phyloP scores from a whole-genome alignment of 2,797 vertebrate genomes.

The Taeniopygia guttata region DNA sequence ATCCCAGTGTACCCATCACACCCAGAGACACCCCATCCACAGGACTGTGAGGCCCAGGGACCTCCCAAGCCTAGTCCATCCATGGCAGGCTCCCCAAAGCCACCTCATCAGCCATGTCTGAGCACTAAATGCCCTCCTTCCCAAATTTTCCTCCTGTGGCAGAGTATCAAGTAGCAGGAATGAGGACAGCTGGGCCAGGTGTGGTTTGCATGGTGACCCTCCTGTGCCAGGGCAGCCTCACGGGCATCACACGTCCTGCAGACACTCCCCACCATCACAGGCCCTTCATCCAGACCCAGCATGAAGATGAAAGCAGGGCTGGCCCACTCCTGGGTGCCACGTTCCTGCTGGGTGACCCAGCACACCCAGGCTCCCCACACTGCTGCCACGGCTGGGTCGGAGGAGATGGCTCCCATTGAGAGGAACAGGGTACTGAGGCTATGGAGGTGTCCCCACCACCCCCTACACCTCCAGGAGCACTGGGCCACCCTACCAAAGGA shows the following conservation, averaged over 20 bases:
- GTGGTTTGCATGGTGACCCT: not conserved
- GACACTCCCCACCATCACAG: not conserved
- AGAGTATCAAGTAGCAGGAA: not conserved
- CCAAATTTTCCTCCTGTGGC: not conserved
- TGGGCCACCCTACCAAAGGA: not conserved
- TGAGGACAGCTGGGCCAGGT: not conserved
- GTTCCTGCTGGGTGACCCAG: not conserved
- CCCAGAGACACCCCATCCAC: not conserved
- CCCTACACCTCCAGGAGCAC: too few relatives aligned
- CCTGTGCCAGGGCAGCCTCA: not conserved
- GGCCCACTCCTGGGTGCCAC: not conserved
- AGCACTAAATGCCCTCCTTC: not conserved
- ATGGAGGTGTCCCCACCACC: not conserved
- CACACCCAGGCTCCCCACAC: not conserved
- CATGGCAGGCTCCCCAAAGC: not conserved
- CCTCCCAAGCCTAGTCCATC: rapidly evolving
- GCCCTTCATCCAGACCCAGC: not conserved
- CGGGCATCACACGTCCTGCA: not conserved
- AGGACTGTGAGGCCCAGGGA: not conserved
- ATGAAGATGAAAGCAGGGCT: not conserved
- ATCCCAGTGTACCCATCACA: rapidly evolving
- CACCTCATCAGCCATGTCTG: rapidly evolving
- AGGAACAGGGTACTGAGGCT: rapidly evolving
- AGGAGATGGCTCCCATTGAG: not conserved
- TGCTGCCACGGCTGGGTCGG: not conserved